phyloP scores from a whole-genome alignment of 2,797 vertebrate species.

The Peromyscus melanophrys region DNA sequence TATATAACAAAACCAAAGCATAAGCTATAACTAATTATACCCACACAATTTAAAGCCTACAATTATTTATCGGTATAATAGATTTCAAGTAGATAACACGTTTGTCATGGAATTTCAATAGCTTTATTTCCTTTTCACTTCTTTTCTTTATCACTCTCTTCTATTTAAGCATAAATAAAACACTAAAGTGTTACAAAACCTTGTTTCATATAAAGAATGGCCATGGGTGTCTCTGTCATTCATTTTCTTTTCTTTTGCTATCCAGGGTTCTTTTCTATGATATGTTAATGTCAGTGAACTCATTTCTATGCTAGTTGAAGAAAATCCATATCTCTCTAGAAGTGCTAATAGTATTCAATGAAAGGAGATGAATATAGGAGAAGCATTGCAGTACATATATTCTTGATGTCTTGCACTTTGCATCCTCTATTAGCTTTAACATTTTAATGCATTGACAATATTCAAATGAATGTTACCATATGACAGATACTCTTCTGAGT shows the following conservation, averaged over 20 bases:
- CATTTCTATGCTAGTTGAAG: background rate
- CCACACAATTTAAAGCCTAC: background rate
- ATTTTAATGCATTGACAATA: background rate
- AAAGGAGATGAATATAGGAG: background rate
- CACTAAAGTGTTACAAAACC: background rate
- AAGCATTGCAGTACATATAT: background rate
- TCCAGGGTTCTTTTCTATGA: background rate
- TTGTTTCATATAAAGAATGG: background rate
- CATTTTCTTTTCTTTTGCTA: background rate
- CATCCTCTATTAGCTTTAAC: background rate
- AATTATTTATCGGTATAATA: background rate
- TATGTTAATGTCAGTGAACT: background rate
- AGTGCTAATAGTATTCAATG: background rate
- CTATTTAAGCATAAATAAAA: background rate
- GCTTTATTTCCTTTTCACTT: background rate
- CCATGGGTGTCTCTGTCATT: background rate
- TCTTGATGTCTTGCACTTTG: background rate
- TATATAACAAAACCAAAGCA: background rate
- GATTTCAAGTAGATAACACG: background rate
- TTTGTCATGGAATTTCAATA: conserved; percentile 17
- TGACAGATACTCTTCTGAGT: background rate
- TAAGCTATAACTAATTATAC: background rate
- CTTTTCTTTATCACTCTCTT: background rate
- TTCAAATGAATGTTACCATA: background rate
- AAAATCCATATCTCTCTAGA: background rate